Conservation (phyloP, 2,888 invertebrate genomes). For the Acanthosepion esculentum region DNA sequence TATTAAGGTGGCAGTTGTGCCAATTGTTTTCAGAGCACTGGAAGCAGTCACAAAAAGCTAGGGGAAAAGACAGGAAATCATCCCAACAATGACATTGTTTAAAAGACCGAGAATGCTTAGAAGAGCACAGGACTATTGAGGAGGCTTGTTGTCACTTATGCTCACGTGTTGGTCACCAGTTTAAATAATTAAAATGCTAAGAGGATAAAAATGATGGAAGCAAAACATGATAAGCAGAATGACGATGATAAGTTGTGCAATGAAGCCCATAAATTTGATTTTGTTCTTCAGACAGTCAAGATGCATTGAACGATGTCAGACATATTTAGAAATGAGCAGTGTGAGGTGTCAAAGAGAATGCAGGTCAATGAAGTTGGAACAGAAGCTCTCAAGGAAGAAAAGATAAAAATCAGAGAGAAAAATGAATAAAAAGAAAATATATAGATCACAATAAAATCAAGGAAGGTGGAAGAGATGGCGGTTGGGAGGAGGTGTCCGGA, state of each 20-base stretch:
- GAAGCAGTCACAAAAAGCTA: too few relatives aligned
- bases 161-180: too few relatives aligned
- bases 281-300: background rate
- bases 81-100: too few relatives aligned
- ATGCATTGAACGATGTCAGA: background rate
- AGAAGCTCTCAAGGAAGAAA: background rate
- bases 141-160: too few relatives aligned
- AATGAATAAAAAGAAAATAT: background rate
- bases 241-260: background rate
- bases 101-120: too few relatives aligned
- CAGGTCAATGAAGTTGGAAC: background rate
- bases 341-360: background rate
- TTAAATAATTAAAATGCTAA: too few relatives aligned
- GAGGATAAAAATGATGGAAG: too few relatives aligned
- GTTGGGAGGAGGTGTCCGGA: background rate
- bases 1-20: too few relatives aligned
- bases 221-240: background rate
- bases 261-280: background rate
- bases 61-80: too few relatives aligned
- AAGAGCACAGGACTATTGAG: too few relatives aligned
- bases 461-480: background rate
- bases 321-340: background rate
- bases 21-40: too few relatives aligned
- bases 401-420: background rate
- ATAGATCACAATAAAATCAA: constrained; percentile 18